Evolutionary conservation across 2,113 vertebrate genomes (phyloP), one percentile per base, ranked within the genome.

Genomic region (Cryptomyrus ogoouensis): DNA sequence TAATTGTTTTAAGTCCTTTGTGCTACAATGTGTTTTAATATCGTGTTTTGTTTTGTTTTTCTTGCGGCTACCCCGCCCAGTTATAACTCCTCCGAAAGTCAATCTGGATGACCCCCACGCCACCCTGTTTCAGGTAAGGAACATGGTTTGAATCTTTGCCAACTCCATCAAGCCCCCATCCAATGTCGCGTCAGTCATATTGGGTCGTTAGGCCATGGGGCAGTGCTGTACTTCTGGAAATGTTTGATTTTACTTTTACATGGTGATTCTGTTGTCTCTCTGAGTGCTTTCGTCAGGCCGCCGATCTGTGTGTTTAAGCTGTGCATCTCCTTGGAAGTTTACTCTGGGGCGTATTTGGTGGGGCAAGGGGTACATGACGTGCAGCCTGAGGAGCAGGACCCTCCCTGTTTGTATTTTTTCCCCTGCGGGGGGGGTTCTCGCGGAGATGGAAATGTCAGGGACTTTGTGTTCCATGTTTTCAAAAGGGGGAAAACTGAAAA

Each of bases 81-180:
- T 96, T 90, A 93, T 95, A 83, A 94, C 95, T 0, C 96, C 96
- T 27, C 96, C 96, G 7, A 96, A 96, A 92, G 94, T 93, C 1
- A 92, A 95, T 80, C 93, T 96, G 90, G 91, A 94, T 0, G 93
- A 96, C 86, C 89, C 94, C 0, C 92, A 92, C 5, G 91, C 90
- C 0, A 95, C 95, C 6, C 94, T 96, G 4, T 95, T 95, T 84
- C 94, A 96, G 96, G 96, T 96, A 91, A 92, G 92, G 70, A 42
- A 42, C 42, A 42, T 0, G 13, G 84, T 89, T n/a, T 83, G 62
- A n/a, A 12, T 15, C 47, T 50, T 46, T n/a, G 44, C 8, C 10
- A 3, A 13, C 39, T 4, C n/a, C 17, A 10, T 24, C 70, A 5
- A 35, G 3, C 4, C 74, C 35, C 47, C 35, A 5, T 13, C 13